Percentiles rank a stretch among this genome's conserved stretches.
These are phyloP conservation scores for Poeciliopsis gracilis DNA, from an alignment of 2,797 vertebrate species.

Conservation along the genomic window DNA sequence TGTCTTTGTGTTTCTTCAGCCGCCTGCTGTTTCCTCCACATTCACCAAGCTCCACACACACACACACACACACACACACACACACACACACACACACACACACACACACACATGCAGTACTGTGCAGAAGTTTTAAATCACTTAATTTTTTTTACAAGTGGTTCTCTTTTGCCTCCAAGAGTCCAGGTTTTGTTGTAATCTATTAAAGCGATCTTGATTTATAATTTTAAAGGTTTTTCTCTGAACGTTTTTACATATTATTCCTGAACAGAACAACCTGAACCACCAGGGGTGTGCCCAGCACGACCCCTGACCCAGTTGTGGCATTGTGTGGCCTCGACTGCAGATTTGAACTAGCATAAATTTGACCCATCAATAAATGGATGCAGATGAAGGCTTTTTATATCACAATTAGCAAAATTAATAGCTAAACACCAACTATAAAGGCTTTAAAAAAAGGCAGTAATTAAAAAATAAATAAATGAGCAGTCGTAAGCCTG, in stretches of 20 bases:
- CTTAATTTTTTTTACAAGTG: neutral
- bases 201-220: neutral
- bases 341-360: too few relatives aligned
- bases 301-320: too few relatives aligned
- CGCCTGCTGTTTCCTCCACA: constrained; percentile 66
- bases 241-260: neutral
- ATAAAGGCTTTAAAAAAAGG: too few relatives aligned
- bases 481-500: too few relatives aligned
- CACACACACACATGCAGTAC: neutral
- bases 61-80: neutral
- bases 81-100: neutral
- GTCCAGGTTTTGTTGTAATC: neutral
- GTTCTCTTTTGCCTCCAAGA: neutral
- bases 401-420: too few relatives aligned
- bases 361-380: too few relatives aligned
- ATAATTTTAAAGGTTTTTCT: neutral
- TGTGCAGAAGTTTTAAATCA: neutral
- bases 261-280: neutral
- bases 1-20: constrained; percentile 67
- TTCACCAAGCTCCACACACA: constrained; percentile 27
- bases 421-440: too few relatives aligned
- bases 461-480: too few relatives aligned
- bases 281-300: too few relatives aligned
- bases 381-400: too few relatives aligned
- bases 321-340: too few relatives aligned